Base-by-base conservation (phyloP, 2,888 invertebrate species). In the Crioceris asparagi region DNA sequence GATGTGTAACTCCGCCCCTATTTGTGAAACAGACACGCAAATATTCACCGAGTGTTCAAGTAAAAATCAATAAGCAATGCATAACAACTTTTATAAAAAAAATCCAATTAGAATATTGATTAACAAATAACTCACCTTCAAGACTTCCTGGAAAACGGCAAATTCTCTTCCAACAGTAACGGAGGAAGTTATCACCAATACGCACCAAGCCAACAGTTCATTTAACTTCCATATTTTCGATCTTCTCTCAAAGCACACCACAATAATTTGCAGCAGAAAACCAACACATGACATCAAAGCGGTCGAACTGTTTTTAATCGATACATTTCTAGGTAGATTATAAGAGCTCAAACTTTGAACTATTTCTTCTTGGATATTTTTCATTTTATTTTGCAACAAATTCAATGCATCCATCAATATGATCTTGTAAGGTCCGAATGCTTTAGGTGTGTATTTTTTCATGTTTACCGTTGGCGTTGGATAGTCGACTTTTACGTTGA, bases 141-240 rank as follows among this genome's bases (percentile, higher is more conserved):
- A 30, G 17, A 37, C 37, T 16, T 45, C 36, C 16, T 43, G 35
- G 29, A 35, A 45, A 15, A 41, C 32, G 3, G 34, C 30, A 14
- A 38, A 35, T 7, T 30, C 30, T 10, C 35, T 27, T 29, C 29
- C 39, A 29, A 47, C 38, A 12, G 27, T 30, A 6, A 46, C 27
- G 33, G 41, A 40, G 10, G 48, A 46, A 18, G 41, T 43, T 25
- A 49, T 36, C 3, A 46, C 12, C 8, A 56, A 25, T 32, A 51
- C 41, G 21, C 47, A 39, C 56, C 54, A 56, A 11, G 51, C 48
- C 17, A 55, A 36, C 16, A 47, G 29, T 39, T 48, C 47, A 45
- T 51, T 52, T 1, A 47, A 18, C 46, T 51, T 55, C 39, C 44
- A 39, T 31, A 44, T 42, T 7, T 40, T 18, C 6, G 41, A 17